phyloP scores from a whole-genome alignment of 2,113 vertebrate genomes.

The Pachycephala philippinensis region DNA sequence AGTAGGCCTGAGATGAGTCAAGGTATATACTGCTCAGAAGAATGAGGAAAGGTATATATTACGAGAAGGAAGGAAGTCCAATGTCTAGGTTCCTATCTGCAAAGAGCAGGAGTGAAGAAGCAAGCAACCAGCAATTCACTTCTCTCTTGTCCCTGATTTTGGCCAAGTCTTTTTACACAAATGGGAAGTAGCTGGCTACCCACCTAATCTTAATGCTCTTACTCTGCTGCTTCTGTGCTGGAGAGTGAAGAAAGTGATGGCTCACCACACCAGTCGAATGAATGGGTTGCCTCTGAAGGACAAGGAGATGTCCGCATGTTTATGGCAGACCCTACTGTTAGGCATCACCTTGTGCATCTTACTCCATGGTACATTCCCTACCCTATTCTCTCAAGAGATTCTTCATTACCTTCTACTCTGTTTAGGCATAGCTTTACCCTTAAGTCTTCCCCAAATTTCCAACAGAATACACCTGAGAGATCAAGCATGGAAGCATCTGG shows the following conservation, averaged over 20 bases:
- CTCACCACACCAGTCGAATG: accelerated
- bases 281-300: background rate
- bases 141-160: background rate
- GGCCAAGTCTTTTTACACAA: background rate
- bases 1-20: conserved; percentile 32
- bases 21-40: background rate
- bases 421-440: background rate
- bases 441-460: background rate
- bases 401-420: background rate
- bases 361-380: background rate
- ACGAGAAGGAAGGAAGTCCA: background rate
- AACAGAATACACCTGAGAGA: background rate
- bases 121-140: background rate
- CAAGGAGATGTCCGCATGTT: background rate
- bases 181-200: background rate
- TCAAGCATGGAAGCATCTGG: background rate
- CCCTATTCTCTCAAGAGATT: background rate
- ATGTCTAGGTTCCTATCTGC: background rate
- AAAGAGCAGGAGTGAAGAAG: background rate
- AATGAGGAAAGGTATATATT: conserved; percentile 18
- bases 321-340: background rate
- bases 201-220: background rate
- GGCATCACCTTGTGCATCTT: background rate
- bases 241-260: background rate
- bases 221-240: background rate